Evolutionary conservation across 2,888 invertebrate genomes (phyloP), one percentile per base, ranked within the genome.

Genomic region (Scotopteryx bipunctaria): DNA sequence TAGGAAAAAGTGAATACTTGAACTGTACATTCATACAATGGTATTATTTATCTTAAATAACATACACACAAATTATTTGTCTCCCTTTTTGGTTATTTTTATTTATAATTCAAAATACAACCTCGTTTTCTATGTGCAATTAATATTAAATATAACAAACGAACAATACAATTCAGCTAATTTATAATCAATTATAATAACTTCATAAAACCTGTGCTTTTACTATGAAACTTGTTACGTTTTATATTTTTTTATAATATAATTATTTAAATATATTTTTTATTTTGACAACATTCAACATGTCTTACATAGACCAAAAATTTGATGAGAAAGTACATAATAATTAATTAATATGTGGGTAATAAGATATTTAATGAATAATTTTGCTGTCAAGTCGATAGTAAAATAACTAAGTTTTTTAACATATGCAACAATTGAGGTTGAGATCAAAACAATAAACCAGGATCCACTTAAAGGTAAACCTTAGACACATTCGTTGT

Each of bases 21-120:
- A 76, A 81, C 86, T 87, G 83, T 86, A 88, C 86, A 88, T 81
- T 76, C 75, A 81, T 76, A 74, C 69, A 56, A 45, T 57, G 55
- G 52, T 56, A 74, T 82, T 76, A 76, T 73, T 74, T 79, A 73
- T 82, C 83, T 81, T 85, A 85, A 86, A 88, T 72, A 86, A 87
- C 86, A 84, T 88, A 87, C 85, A 86, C 86, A 83, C 81, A 84
- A 86, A 85, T 89, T 90, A 88, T 89, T 89, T 90, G 88, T 88
- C 89, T 76, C 81, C 73, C 74, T 76, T 83, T 71, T 81, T 79
- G 72, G 68, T 79, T 78, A 78, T 76, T 79, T 78, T 78, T 80
- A 51, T 51, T 45, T 46, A 40, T 81, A 77, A 80, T 79, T 73
- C 74, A 75, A 83, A 83, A 82, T 86, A 90, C 89, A 90, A 89